Evolutionary conservation across 1,140 invertebrate species (phyloP), one percentile per base, ranked within the genome.

Genomic region (Episyrphus balteatus): DNA sequence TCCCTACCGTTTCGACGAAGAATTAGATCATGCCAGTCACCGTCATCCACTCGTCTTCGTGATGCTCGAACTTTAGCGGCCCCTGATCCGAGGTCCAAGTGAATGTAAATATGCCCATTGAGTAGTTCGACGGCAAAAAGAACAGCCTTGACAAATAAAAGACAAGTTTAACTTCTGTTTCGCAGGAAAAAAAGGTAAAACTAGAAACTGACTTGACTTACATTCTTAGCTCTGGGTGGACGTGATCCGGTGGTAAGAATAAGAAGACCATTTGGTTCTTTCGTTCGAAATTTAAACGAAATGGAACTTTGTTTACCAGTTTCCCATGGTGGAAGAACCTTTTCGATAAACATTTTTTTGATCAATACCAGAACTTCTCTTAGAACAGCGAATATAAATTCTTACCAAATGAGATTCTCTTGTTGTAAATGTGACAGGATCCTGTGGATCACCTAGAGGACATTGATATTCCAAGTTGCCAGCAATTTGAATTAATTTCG

Each of bases 51-150:
- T 34, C 85, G 73, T 40, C 83, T 70, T 37, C 84, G 75, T 0
- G 89, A 91, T 0, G 86, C 84, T 55, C 88, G 78, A 12, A 93
- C 81, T 59, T 91, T 85, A 1, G 88, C 78, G 1, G 85, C 77
- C 0, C 92, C 93, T n/a, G 88, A 90, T 1, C 93, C 93, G 14
- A 97, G 72, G 66, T 96, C 88, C 45, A 93, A 71, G 52, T 96
- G 86, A 13, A 96, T 78, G 66, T 90, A 95, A 42, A 98, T 79
- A 61, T 96, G 86, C 0, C 93, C 92, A 51, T 90, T 89, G 34
- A 96, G 76, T 50, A 98, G 75, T 69, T 98, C 94, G 52, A 98
- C 82, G 10, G 92, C 92, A 62, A 98, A 92, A 39, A 94, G 78
- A 66, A 96, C 91, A 40, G 82, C 78, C 82, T 91, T n/a, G n/a